Conservation (phyloP, 92 coral and sea anemone species). For the Bergia sp. region DNA sequence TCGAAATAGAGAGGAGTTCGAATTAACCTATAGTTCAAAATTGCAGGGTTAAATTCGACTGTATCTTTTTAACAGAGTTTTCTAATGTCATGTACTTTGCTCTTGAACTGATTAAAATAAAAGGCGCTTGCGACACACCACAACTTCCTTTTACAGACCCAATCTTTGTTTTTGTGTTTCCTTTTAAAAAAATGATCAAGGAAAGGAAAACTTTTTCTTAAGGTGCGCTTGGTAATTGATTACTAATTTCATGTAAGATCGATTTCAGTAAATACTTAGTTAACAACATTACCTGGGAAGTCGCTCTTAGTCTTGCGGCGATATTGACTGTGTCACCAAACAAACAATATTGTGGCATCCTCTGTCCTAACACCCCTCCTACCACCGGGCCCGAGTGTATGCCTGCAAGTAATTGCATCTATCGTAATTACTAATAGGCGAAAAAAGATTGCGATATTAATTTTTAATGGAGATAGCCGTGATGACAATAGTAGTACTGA, state of each 20-base stretch:
- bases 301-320: conserved; percentile 78
- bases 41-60: no score
- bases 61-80: no score
- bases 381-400: conserved; percentile 82
- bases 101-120: no score
- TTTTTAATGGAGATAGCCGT: not conserved
- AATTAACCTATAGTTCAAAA: no score
- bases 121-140: not conserved
- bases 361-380: conserved; percentile 82
- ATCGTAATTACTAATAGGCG: not conserved
- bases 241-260: no score
- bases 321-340: conserved; percentile 90
- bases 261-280: no score
- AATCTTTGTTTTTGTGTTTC: not conserved
- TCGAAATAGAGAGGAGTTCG: no score
- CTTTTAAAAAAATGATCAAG: no score
- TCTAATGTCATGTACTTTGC: not conserved
- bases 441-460: not conserved
- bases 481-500: not conserved
- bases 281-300: conserved; percentile 60
- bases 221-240: no score
- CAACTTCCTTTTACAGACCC: not conserved
- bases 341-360: conserved; percentile 81
- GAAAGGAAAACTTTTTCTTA: no score
- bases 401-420: conserved; percentile 40